Conservation (phyloP, 1,140 invertebrate species). For the Apis mellifera region Amel_HAv3.1 CM009939.2:3944501-3945000, state of each 20-base stretch:
- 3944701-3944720: no score
- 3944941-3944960: neutral
- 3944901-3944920: slow-evolving; percentile 24
- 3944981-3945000: no score
- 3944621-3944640: neutral
- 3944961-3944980: neutral
- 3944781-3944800: slow-evolving; percentile 48
- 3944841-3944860: slow-evolving; percentile 97
- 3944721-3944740: neutral
- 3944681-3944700: neutral
- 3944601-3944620: no score
- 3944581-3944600: neutral
- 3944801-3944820: slow-evolving; percentile 89
- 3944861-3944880: slow-evolving; percentile 98
- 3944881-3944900: slow-evolving; percentile 98
- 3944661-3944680: neutral
- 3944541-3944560: no score
- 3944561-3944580: neutral
- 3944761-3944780: neutral
- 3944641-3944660: neutral
- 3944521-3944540: no score
- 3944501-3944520: no score
- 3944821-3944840: slow-evolving; percentile 99
- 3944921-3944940: slow-evolving; percentile 4
- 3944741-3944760: neutral